Evolutionary conservation across 23 tunicate genomes (phyloP), one percentile per base, ranked within the genome.

Genomic region (Aplidium turbinatum): DNA sequence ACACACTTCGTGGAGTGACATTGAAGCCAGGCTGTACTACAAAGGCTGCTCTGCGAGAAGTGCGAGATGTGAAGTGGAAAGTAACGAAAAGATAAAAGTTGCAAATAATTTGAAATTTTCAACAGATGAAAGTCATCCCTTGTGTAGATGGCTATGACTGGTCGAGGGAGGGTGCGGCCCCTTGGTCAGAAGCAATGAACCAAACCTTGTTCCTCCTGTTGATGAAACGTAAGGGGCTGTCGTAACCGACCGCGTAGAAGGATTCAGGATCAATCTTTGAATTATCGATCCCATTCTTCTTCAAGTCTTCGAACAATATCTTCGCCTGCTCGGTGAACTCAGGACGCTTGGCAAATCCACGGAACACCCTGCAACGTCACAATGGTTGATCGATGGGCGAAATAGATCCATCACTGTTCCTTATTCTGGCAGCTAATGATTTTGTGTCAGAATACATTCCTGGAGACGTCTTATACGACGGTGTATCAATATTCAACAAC

Each of bases 201-300:
- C 87, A 82, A 33, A 82, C 87, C 50, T 82, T 80, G 53, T 82
- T 82, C 34, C 81, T 32, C 1, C 80, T 63, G 3, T 51, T 47
- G 51, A 73, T 4, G 35, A 73, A 33, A 3, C 73, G 80, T 35
- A 73, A 74, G 3, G 87, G 87, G 64, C 80, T 61, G 73, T 82
- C 81, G 25, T 82, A 82, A 2, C 73, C 73, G 21, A 63, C 87
- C 3, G 75, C 72, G 53, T 47, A 65, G 33, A 73, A 71, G 4
- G 32, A 33, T 2, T 40, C 60, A 53, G 60, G 62, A 31, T 73
- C 87, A 19, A 71, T 23, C 30, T 25, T 51, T 4, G 38, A 47
- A 1, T 0, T 21, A 16, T 52, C 61, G 22, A 73, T 65, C 29
- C 63, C 80, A 51, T 82, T 60, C 45, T 60, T 57, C 26, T 30